A percentile compares a stretch with the other conserved stretches of the same genome.
These are phyloP conservation scores for Drosophila incognita DNA, from an alignment of 2,888 invertebrate species.

Conservation along the genomic window DNA sequence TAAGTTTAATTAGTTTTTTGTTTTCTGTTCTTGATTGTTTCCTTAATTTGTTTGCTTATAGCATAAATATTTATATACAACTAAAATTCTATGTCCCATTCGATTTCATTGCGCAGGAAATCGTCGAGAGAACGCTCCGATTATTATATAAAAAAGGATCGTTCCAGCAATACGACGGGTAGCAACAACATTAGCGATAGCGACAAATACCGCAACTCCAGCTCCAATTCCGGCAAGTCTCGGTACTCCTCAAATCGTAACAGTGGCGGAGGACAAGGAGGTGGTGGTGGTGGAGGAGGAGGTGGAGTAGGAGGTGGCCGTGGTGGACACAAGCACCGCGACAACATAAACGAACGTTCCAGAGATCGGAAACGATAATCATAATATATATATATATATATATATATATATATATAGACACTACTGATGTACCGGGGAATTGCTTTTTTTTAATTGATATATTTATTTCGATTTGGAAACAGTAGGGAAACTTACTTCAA, in stretches of 20 bases:
- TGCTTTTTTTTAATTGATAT: constrained; percentile 17
- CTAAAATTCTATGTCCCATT: neutral
- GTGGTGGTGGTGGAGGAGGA: constrained; percentile 37
- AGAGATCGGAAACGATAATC: constrained; percentile 82
- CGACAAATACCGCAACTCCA: constrained; percentile 80
- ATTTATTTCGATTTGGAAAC: constrained; percentile 30
- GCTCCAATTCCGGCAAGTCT: constrained; percentile 78
- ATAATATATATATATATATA: neutral
- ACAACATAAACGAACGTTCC: constrained; percentile 73
- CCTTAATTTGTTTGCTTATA: no score
- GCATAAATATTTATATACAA: neutral
- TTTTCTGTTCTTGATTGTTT: neutral
- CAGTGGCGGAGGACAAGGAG: constrained; percentile 57
- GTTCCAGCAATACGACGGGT: constrained; percentile 52
- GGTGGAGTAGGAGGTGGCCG: constrained; percentile 53
- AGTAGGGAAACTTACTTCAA: constrained; percentile 19
- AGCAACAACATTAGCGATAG: constrained; percentile 65
- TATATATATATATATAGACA: neutral
- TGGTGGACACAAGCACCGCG: constrained; percentile 79
- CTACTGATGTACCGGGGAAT: constrained; percentile 22
- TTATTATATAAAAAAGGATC: constrained; percentile 81
- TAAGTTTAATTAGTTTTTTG: neutral
- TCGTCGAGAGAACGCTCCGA: constrained; percentile 79
- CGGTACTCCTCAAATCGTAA: constrained; percentile 81
- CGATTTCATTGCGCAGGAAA: constrained; percentile 48